phyloP scores from a whole-genome alignment of 2,888 invertebrate genomes.

The Myopa tessellatipennis region DNA sequence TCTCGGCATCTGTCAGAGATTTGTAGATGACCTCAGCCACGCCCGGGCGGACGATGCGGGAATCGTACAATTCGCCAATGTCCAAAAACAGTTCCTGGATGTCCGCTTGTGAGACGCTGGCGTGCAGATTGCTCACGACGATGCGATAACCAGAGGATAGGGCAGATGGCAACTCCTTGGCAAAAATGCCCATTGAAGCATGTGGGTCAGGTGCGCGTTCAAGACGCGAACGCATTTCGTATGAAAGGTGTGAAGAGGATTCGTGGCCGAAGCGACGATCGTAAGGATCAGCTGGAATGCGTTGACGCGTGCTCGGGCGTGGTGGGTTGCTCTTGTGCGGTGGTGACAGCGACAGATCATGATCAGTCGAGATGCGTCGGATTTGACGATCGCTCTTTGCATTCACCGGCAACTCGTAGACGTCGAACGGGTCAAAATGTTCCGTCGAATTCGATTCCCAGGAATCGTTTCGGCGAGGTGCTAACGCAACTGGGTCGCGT shows the following conservation, averaged over 20 bases:
- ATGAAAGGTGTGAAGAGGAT: conserved; percentile 62
- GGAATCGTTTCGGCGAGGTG: conserved; percentile 48
- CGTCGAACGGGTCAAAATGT: conserved; percentile 62
- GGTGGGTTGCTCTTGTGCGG: conserved; percentile 52
- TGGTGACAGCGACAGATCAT: conserved; percentile 48
- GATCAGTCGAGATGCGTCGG: conserved; percentile 53
- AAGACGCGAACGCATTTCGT: conserved; percentile 65
- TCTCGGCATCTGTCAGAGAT: conserved; percentile 85
- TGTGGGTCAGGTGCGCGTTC: conserved; percentile 65
- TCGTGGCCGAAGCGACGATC: conserved; percentile 58
- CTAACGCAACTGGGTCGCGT: conserved; percentile 43
- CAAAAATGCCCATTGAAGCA: conserved; percentile 66
- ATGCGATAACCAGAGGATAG: conserved; percentile 78
- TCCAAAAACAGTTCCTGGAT: conserved; percentile 95
- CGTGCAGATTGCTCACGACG: conserved; percentile 89
- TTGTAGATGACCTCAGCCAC: conserved; percentile 93
- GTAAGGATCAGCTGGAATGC: conserved; percentile 53
- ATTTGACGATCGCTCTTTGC: conserved; percentile 57
- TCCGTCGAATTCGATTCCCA: conserved; percentile 52
- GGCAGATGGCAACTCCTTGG: conserved; percentile 51
- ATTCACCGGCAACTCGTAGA: conserved; percentile 60
- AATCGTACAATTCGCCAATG: conserved; percentile 86
- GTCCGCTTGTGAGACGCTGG: conserved; percentile 88
- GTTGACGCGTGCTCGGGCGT: conserved; percentile 48
- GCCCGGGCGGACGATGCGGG: conserved; percentile 86